Evolutionary conservation across 2,888 invertebrate species (phyloP), one percentile per base, ranked within the genome.

Genomic region (Boloria selene): DNA sequence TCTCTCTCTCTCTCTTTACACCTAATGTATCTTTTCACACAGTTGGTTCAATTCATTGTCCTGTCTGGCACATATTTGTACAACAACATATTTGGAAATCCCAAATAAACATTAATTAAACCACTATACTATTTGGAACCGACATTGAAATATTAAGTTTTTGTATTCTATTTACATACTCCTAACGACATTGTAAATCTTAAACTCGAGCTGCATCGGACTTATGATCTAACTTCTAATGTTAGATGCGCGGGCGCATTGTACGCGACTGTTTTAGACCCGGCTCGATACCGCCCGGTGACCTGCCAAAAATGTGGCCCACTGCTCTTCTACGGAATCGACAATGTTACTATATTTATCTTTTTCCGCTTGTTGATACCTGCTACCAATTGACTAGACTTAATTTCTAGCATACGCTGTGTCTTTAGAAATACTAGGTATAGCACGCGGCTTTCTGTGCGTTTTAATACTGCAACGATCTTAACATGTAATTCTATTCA

Each of bases 271-370:
- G 68, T 69, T 73, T 75, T 69, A 72, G 59, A 63, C 67, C 63
- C 64, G 66, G 69, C 75, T 69, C 69, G 73, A 69, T 73, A 70
- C 73, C 75, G 76, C 77, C 59, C 71, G 77, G 74, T 81, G 88
- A 82, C 88, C 87, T 90, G 90, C 90, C 90, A 90, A 90, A 78
- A 79, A 88, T 87, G 80, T 82, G 86, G 72, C 85, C 87, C 81
- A 88, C 79, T 90, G 86, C 85, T 86, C 89, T 89, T 86, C 83
- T 83, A 50, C 58, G 59, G 61, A 52, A 59, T 61, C 53, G 59
- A 70, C 70, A 70, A 51, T 61, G 17, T 56, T 22, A 22, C 22
- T 22, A 52, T 55, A 55, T 52, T 68, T 64, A 60, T 60, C 58
- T 63, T 68, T 70, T 71, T 71, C 68, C 70, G 65, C 67, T 68